phyloP scores from a whole-genome alignment of 2,113 vertebrate species.

The Colinus virginianus region DNA sequence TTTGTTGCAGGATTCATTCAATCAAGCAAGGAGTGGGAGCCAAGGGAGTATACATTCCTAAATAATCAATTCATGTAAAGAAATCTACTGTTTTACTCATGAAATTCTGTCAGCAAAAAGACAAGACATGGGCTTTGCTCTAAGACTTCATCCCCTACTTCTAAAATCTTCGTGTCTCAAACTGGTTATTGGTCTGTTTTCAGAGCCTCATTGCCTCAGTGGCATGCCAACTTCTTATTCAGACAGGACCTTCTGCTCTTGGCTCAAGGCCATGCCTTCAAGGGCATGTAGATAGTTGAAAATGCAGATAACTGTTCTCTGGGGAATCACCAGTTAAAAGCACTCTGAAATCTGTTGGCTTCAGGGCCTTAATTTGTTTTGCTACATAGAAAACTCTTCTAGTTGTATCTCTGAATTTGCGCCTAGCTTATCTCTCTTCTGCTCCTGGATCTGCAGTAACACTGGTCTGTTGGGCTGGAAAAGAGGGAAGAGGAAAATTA shows the following conservation, averaged over 20 bases:
- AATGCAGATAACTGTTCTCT: neutral
- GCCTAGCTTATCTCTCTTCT: neutral
- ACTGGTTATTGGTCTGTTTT: neutral
- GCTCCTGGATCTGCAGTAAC: neutral
- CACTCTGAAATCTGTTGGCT: neutral
- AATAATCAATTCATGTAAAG: neutral
- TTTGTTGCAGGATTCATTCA: conserved; percentile 22
- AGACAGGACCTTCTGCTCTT: neutral
- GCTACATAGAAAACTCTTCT: neutral
- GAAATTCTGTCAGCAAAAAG: neutral
- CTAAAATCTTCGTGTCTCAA: neutral
- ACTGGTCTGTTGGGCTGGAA: neutral
- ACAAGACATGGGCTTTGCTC: neutral
- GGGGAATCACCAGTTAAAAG: neutral
- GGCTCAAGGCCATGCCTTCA: neutral
- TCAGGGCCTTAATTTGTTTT: neutral
- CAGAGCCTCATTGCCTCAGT: neutral
- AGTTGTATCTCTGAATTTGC: neutral
- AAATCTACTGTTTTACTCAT: neutral
- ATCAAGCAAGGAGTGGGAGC: neutral
- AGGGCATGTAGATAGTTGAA: neutral
- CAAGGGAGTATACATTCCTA: neutral
- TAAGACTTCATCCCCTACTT: neutral
- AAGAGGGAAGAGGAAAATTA: neutral
- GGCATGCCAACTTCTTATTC: neutral